phyloP scores from a whole-genome alignment of 2,888 invertebrate species.

The Nemotelus pantherinus region DNA sequence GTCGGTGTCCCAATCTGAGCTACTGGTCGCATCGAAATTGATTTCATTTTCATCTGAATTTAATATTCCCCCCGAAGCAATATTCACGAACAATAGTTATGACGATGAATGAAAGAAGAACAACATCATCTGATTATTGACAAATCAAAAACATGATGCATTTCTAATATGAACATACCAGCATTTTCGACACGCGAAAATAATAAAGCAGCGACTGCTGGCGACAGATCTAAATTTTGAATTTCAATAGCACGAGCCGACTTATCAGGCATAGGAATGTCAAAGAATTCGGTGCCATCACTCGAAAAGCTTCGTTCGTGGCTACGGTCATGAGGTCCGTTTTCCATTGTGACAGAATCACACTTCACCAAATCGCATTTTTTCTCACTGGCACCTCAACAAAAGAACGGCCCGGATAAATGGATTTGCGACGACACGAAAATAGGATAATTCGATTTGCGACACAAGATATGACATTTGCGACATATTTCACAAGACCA shows the following conservation, averaged over 20 bases:
- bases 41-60: conserved; percentile 29
- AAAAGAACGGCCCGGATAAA: too few species aligned
- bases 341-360: conserved; percentile 13
- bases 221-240: conserved; percentile 46
- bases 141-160: background rate
- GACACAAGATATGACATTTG: background rate
- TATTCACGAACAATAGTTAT: background rate
- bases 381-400: background rate
- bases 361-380: background rate
- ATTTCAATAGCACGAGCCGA: conserved; percentile 45
- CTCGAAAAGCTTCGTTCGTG: conserved; percentile 51
- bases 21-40: conserved; percentile 40
- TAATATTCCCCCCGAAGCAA: too few species aligned
- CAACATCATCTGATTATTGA: conserved; percentile 11
- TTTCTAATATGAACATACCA: conserved; percentile 20
- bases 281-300: conserved; percentile 52
- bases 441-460: background rate
- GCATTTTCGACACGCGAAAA: conserved; percentile 42
- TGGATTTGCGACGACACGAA: background rate
- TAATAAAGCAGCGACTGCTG: conserved; percentile 44
- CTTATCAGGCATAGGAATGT: conserved; percentile 43
- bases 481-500: conserved; percentile 13
- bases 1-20: conserved; percentile 39
- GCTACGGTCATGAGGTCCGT: background rate
- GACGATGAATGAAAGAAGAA: conserved; percentile 22